phyloP scores from a whole-genome alignment of 2,113 vertebrate genomes.

The Sinocyclocheilus anshuiensis region DNA sequence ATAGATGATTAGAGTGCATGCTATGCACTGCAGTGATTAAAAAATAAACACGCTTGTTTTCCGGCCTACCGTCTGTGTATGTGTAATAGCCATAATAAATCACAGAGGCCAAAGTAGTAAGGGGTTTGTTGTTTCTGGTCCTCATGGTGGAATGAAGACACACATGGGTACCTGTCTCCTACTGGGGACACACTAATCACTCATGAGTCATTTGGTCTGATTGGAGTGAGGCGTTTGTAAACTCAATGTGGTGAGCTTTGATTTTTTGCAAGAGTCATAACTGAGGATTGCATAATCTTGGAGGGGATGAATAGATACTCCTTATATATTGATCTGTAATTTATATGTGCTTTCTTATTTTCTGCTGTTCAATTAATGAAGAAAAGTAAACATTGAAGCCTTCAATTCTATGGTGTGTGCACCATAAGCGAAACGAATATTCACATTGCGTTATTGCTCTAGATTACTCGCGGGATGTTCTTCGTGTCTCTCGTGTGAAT shows the following conservation, averaged over 20 bases:
- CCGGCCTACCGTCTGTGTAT: slow-evolving; percentile 51
- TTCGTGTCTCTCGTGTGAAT: no score
- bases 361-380: not conserved
- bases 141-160: slow-evolving; percentile 53
- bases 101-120: slow-evolving; percentile 55
- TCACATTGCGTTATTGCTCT: no score
- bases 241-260: slow-evolving; percentile 13
- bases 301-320: not conserved
- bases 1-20: slow-evolving; percentile 57
- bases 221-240: slow-evolving; percentile 34
- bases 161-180: slow-evolving; percentile 53
- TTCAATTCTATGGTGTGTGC: no score
- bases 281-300: not conserved
- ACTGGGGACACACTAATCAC: slow-evolving; percentile 39
- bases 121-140: slow-evolving; percentile 49
- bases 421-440: no score
- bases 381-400: not conserved
- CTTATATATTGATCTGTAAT: not conserved
- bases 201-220: slow-evolving; percentile 47
- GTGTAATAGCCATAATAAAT: slow-evolving; percentile 70
- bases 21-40: slow-evolving; percentile 61
- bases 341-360: not conserved
- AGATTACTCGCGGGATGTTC: no score
- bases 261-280: slow-evolving; percentile 29
- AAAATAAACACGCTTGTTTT: slow-evolving; percentile 63